Percentiles rank a stretch among this genome's conserved stretches.
phyloP scores from a whole-genome alignment of 2,113 vertebrate genomes.

The Brevimyrus niger region DNA sequence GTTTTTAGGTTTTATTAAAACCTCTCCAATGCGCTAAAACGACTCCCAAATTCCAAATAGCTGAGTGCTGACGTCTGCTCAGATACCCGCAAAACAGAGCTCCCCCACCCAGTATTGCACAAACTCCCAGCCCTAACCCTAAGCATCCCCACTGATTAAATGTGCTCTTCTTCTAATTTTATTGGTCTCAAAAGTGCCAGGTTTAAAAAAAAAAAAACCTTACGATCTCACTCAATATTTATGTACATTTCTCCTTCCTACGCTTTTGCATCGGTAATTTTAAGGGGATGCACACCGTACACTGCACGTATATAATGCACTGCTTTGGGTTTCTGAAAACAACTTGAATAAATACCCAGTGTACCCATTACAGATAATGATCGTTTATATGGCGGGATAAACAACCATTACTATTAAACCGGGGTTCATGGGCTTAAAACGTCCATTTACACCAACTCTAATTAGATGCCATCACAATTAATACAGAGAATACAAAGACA shows the following conservation, averaged over 20 bases:
- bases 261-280: not conserved
- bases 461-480: not conserved
- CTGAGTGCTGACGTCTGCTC: not conserved
- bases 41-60: not conserved
- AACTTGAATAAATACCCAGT: not conserved
- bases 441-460: not conserved
- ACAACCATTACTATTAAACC: not conserved
- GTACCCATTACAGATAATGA: not conserved
- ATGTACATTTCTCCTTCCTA: not conserved
- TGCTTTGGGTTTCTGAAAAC: not conserved
- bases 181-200: not conserved
- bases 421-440: not conserved
- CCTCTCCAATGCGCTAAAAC: not conserved
- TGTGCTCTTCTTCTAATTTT: not conserved
- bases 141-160: not conserved
- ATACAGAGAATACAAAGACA: not conserved
- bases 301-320: not conserved
- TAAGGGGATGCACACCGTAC: not conserved
- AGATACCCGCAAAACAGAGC: not conserved
- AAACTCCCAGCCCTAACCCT: not conserved
- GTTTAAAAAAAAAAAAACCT: not conserved
- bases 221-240: not conserved
- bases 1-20: not conserved
- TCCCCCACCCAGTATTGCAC: not conserved
- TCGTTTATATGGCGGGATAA: not conserved